A percentile compares a stretch with the other conserved stretches of the same genome.
These are phyloP conservation scores for Cisticola juncidis DNA, from an alignment of 2,113 vertebrate genomes.

Conservation along the genomic window DNA sequence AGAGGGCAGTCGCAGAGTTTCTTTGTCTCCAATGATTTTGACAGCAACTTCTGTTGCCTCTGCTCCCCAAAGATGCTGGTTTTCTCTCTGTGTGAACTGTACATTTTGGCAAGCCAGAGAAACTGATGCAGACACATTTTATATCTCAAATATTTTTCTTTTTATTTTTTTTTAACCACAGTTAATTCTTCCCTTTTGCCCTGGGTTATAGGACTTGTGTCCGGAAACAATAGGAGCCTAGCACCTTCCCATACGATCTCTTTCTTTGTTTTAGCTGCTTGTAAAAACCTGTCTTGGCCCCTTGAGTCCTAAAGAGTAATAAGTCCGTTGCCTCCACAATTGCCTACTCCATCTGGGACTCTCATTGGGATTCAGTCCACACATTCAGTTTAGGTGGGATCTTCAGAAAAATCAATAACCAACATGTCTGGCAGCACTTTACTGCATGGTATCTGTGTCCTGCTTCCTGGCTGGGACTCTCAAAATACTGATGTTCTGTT, in stretches of 20 bases:
- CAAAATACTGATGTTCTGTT: slow-evolving; percentile 39
- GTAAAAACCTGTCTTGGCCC: slow-evolving; percentile 57
- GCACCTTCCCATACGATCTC: slow-evolving; percentile 74
- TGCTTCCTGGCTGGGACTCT: slow-evolving; percentile 40
- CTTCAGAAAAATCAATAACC: slow-evolving; percentile 57
- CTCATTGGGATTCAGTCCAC: slow-evolving; percentile 53
- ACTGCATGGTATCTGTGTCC: slow-evolving; percentile 54
- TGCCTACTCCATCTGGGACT: slow-evolving; percentile 57
- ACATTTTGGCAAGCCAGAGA: slow-evolving; percentile 17
- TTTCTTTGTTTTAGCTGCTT: slow-evolving; percentile 62
- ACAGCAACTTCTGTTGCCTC: slow-evolving; percentile 18
- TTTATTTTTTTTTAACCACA: not conserved
- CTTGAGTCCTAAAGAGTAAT: slow-evolving; percentile 58
- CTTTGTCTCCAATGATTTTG: not conserved
- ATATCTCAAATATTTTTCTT: not conserved
- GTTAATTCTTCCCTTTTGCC: slow-evolving; percentile 74
- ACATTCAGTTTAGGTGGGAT: slow-evolving; percentile 55
- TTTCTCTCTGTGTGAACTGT: slow-evolving; percentile 46
- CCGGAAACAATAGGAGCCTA: slow-evolving; percentile 74
- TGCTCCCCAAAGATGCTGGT: not conserved
- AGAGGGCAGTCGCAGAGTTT: not conserved
- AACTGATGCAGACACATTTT: slow-evolving; percentile 56
- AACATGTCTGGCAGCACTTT: slow-evolving; percentile 57
- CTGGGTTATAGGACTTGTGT: slow-evolving; percentile 62
- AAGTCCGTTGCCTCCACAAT: slow-evolving; percentile 50